phyloP scores from a whole-genome alignment of 1,140 invertebrate genomes.

The Oncopodura yosiiana region DNA sequence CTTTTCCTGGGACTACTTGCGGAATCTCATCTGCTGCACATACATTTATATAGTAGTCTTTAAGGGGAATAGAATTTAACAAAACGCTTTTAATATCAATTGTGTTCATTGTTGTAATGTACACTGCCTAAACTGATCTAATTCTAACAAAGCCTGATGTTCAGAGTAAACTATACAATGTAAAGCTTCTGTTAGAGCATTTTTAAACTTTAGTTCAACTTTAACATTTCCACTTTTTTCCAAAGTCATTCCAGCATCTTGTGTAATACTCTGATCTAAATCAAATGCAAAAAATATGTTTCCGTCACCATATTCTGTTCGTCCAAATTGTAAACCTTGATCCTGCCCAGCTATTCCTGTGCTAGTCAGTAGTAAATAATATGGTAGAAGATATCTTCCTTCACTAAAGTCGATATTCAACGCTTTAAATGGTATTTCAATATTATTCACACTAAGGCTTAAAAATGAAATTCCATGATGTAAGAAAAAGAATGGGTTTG shows the following conservation, averaged over 20 bases:
- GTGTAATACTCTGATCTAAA: neutral
- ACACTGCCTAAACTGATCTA: slow-evolving; percentile 16
- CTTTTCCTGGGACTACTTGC: neutral
- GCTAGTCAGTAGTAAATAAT: slow-evolving; percentile 20
- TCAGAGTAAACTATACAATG: slow-evolving; percentile 20
- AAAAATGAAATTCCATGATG: slow-evolving; percentile 36
- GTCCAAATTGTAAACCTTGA: neutral
- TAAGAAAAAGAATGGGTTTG: slow-evolving; percentile 41
- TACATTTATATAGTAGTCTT: neutral
- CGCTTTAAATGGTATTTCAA: slow-evolving; percentile 20
- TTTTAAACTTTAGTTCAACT: slow-evolving; percentile 17
- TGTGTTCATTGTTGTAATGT: slow-evolving; percentile 4
- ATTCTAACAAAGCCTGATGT: slow-evolving; percentile 10
- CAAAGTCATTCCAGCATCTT: slow-evolving; percentile 1
- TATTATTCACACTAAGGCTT: slow-evolving; percentile 19
- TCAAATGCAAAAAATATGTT: slow-evolving; percentile 26
- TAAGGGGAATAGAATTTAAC: neutral
- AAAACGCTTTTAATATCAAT: slow-evolving; percentile 4
- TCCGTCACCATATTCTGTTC: slow-evolving; percentile 1
- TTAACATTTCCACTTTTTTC: slow-evolving; percentile 20
- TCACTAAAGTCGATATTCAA: slow-evolving; percentile 17
- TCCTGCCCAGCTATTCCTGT: slow-evolving; percentile 19
- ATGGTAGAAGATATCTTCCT: slow-evolving; percentile 10
- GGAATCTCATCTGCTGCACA: neutral
- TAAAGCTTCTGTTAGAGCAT: slow-evolving; percentile 9